phyloP scores from a whole-genome alignment of 37 sponge, comb jelly and placozoan genomes.

The Agelas oroides region DNA sequence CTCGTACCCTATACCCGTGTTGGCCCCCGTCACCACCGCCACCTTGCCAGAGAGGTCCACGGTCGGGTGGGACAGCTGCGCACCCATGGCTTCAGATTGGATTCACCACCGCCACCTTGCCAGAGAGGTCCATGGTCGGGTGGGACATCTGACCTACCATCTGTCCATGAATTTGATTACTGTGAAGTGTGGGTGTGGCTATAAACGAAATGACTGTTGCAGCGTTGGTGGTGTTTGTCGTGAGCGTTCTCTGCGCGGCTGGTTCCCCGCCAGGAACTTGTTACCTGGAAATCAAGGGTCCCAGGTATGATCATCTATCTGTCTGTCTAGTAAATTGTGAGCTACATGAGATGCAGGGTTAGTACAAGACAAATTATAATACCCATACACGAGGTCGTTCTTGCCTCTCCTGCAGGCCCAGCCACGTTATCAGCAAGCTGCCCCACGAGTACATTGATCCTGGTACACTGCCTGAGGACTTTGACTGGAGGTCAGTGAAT shows the following conservation, averaged over 20 bases:
- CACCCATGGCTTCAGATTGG: constrained; percentile 47
- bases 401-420: constrained; percentile 29
- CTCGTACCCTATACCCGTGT: constrained; percentile 90
- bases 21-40: constrained; percentile 84
- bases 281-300: neutral
- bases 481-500: constrained; percentile 75
- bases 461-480: constrained; percentile 42
- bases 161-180: too few relatives aligned
- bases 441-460: constrained; percentile 40
- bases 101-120: constrained; percentile 79
- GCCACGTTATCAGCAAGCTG: constrained; percentile 27
- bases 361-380: too few relatives aligned
- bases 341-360: too few relatives aligned
- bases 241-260: neutral
- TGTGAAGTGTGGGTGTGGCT: too few relatives aligned
- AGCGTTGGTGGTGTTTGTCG: neutral
- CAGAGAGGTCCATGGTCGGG: constrained; percentile 61
- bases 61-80: constrained; percentile 42
- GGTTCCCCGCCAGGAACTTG: neutral
- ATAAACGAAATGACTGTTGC: too few relatives aligned
- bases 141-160: constrained; percentile 59
- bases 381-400: too few relatives aligned
- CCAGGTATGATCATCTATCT: neutral
- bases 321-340: too few relatives aligned
- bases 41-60: constrained; percentile 69